A percentile compares a stretch with the other conserved stretches of the same genome.
These are phyloP conservation scores for Hecatera dysodea DNA, from an alignment of 2,888 invertebrate species.

Conservation along the genomic window DNA sequence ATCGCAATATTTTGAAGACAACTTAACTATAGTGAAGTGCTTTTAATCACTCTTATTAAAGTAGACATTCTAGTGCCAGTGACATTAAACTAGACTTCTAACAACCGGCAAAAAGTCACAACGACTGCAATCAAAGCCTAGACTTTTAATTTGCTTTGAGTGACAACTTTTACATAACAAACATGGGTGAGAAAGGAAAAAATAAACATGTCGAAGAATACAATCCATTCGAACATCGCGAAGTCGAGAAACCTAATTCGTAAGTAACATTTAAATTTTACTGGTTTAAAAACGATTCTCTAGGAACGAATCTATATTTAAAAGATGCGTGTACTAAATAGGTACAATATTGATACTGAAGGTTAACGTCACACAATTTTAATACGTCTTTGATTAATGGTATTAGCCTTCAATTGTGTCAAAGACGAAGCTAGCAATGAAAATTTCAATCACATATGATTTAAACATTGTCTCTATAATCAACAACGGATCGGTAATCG, in stretches of 20 bases:
- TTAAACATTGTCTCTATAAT: neutral
- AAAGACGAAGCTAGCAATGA: slow-evolving; percentile 8
- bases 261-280: slow-evolving; percentile 72
- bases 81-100: slow-evolving; percentile 12
- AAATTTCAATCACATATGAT: neutral
- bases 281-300: neutral
- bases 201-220: slow-evolving; percentile 69
- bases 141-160: slow-evolving; percentile 6
- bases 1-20: slow-evolving; percentile 12
- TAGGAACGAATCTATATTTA: slow-evolving; percentile 3
- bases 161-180: slow-evolving; percentile 11
- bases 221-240: slow-evolving; percentile 83
- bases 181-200: slow-evolving; percentile 56
- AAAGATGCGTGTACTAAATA: slow-evolving; percentile 35
- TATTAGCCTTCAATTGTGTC: slow-evolving; percentile 28
- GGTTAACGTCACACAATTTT: slow-evolving; percentile 27
- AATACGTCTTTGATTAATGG: slow-evolving; percentile 34
- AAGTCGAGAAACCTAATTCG: slow-evolving; percentile 84
- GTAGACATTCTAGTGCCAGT: slow-evolving; percentile 6
- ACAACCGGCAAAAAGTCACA: slow-evolving; percentile 20
- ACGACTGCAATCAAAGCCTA: slow-evolving; percentile 1
- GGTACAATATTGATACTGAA: slow-evolving; percentile 37
- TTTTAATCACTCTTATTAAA: slow-evolving; percentile 1
- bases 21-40: slow-evolving; percentile 19
- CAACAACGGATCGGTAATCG: neutral